Base-by-base conservation (phyloP, 2,113 vertebrate genomes). In the Ceyx cyanopectus region DNA sequence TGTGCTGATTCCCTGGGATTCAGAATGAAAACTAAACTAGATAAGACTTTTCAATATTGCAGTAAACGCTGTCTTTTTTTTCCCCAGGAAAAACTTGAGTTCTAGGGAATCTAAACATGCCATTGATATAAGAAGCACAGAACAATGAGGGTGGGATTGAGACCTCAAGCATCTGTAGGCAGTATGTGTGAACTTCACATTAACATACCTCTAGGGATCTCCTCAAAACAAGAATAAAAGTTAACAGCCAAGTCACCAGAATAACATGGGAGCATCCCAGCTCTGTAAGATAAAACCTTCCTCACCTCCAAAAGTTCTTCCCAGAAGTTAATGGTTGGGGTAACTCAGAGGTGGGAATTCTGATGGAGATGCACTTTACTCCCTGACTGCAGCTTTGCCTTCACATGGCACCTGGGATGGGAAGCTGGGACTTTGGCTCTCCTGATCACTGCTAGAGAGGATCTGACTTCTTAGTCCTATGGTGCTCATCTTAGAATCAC, bases 251-350 rank as follows among this genome's bases (percentile, higher is more conserved):
- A 37, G 4, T 16, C 50, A 61, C 21, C 60, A 58, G 65, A 18
- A 34, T 50, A 50, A 76, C 84, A 48, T 20, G 11, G 34, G 24
- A 75, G n/a, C 40, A 60, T 50, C 34, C 60, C 41, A 73, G 15
- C 10, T 21, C n/a, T 58, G 40, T 53, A 74, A 86, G 34, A 34
- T 11, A 32, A 30, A 85, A 57, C 45, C 24, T 46, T 74, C 43
- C 56, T 81, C 15, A 32, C 37, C 10, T 56, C 22, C 19, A 21
- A 7, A 63, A 70, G 19, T 40, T 51, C 19, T 46, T 70, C n/a
- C 43, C 57, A 58, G 41, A 2, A 0, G 43, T 34, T 53, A 3
- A 19, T 37, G 18, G 18, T 30, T 1, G 0, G 29, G 23, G 60
- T 6, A 24, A 27, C 45, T 23, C 18, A 16, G 22, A 29, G 27